Base-by-base conservation (phyloP, 2,797 vertebrate genomes). In the Enteromius radiatus region DNA sequence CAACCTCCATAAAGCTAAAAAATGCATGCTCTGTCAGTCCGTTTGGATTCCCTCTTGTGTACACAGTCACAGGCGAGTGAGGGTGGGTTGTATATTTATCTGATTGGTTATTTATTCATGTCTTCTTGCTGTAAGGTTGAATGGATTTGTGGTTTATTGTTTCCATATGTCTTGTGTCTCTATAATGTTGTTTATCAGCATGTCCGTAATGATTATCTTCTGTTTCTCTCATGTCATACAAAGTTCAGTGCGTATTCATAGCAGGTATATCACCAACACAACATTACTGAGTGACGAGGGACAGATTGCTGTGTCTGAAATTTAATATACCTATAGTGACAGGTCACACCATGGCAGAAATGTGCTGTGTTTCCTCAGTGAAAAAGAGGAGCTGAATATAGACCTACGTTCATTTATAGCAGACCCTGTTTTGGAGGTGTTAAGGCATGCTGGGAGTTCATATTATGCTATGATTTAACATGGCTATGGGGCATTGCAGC, bases 371-470 rank as follows among this genome's bases (percentile, higher is more conserved):
- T 84, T 81, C 81, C 84, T 75, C 52, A 45, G 52, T 68, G 78
- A 69, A 36, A 49, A 23, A 23, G 36, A 71, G 19, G 31, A n/a
- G 76, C 76, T 56, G 63, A 26, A 83, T 73, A 38, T 78, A 87
- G 78, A 68, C 61, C 86, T 78, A 33, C 28, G 31, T 69, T 64
- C 61, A 81, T 38, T 85, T 83, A 81, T 69, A 85, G 59, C 47
- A 47, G 6, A 9, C 28, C 33, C 80, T 68, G 76, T 79, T 79
- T 63, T 41, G 56, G 70, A 76, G 70, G 76, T 61, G 54, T 80
- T 84, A 54, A 76, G 56, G 63, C 76, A 82, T 80, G 70, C 7
- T 26, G 11, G 64, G 43, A 52, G 28, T 82, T 71, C 47, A 26
- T 63, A 47, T 65, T 56, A 49, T 76, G 70, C 68, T 64, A 61